Evolutionary conservation across 2,797 vertebrate genomes (phyloP).

Genomic region (Galagoides demidoff): DNA sequence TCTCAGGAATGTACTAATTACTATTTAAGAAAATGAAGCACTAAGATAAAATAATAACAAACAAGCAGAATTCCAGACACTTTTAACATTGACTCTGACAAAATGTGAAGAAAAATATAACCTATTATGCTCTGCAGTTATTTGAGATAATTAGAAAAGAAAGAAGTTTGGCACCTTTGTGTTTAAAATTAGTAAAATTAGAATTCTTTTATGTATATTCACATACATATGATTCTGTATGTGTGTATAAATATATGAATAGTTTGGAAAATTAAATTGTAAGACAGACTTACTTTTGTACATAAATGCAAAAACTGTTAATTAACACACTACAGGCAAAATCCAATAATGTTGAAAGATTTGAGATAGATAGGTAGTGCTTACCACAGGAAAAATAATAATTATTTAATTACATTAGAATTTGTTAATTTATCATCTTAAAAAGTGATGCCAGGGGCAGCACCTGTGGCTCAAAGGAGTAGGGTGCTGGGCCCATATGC

Average conservation of each 20-base stretch:
- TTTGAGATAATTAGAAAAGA: background rate
- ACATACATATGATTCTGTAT: background rate
- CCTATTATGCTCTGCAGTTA: too few relatives aligned
- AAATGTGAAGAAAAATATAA: too few relatives aligned
- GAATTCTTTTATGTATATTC: background rate
- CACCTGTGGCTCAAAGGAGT: too few relatives aligned
- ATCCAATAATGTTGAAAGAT: background rate
- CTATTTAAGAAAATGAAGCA: too few relatives aligned
- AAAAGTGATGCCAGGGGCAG: background rate
- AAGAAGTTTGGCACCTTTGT: background rate
- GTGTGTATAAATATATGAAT: background rate
- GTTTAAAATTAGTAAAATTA: background rate
- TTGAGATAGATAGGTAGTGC: too few relatives aligned
- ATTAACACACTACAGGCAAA: background rate
- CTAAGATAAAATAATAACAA: too few relatives aligned
- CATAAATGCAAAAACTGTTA: background rate
- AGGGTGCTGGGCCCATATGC: too few relatives aligned
- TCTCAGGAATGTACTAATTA: too few relatives aligned
- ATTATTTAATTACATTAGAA: background rate
- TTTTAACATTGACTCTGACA: too few relatives aligned
- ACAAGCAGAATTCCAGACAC: too few relatives aligned
- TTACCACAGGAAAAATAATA: background rate
- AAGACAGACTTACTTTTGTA: background rate
- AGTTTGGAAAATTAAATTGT: background rate
- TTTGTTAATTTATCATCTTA: background rate